phyloP scores from a whole-genome alignment of 1,140 invertebrate genomes.

The Lanistes nyassanus region DNA sequence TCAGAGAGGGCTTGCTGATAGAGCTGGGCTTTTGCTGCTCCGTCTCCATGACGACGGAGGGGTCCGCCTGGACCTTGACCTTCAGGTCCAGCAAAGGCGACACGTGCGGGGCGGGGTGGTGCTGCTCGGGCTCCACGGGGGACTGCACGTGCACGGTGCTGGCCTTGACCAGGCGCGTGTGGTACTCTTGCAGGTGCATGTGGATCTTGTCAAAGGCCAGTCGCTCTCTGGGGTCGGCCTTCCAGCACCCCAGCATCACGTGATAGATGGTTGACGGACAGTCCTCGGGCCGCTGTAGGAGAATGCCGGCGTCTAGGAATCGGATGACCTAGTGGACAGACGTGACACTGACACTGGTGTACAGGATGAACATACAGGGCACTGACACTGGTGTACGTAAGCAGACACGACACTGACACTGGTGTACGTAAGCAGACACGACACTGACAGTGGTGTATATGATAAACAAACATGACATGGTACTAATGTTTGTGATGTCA shows the following conservation, averaged over 20 bases:
- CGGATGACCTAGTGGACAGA: conserved; percentile 76
- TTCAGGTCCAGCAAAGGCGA: conserved; percentile 1
- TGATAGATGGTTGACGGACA: conserved; percentile 82
- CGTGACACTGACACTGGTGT: not conserved
- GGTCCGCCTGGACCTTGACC: not conserved
- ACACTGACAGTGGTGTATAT: no score
- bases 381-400: no score
- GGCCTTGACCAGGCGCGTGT: conserved; percentile 35
- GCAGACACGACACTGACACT: no score
- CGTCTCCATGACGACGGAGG: not conserved
- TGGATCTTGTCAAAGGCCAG: conserved; percentile 80
- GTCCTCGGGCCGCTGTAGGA: conserved; percentile 84
- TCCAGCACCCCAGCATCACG: conserved; percentile 88
- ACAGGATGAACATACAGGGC: no score
- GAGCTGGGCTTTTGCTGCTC: not conserved
- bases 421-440: no score
- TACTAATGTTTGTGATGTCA: no score
- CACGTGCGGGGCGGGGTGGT: not conserved
- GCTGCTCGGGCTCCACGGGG: not conserved
- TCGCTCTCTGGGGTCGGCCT: conserved; percentile 82
- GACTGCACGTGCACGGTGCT: conserved; percentile 18
- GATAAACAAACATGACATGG: no score
- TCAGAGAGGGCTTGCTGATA: conserved; percentile 2
- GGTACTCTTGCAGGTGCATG: conserved; percentile 71
- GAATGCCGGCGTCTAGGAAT: conserved; percentile 83